These are phyloP conservation scores for Tyto alba DNA, from an alignment of 2,113 vertebrate genomes.

Conservation along the genomic window DNA sequence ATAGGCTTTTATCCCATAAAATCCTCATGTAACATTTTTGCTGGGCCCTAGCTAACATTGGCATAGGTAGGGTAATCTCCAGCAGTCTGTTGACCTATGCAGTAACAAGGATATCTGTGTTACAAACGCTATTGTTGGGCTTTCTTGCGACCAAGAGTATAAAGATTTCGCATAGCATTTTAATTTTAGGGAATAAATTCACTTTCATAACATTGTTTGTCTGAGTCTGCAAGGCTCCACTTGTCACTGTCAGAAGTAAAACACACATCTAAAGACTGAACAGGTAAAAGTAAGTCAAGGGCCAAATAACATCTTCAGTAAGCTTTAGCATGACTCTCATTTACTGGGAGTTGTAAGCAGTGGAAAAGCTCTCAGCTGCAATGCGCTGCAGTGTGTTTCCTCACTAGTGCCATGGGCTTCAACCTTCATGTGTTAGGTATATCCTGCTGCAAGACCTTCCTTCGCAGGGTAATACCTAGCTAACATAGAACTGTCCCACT, in stretches of 20 bases:
- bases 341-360: not conserved
- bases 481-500: not conserved
- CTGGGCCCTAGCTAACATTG: not conserved
- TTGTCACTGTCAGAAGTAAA: not conserved
- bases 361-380: not conserved
- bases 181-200: not conserved
- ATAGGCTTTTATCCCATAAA: not conserved
- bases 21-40: not conserved
- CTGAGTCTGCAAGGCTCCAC: not conserved
- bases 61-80: not conserved
- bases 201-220: not conserved
- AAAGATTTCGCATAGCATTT: not conserved
- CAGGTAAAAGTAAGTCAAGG: not conserved
- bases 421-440: not conserved
- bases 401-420: not conserved
- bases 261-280: not conserved
- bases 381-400: not conserved
- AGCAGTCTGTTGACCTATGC: not conserved
- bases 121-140: not conserved
- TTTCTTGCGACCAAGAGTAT: not conserved
- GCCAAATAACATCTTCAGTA: not conserved
- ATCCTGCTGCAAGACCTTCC: not conserved
- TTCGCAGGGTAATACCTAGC: not conserved
- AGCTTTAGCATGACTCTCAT: not conserved
- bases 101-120: not conserved